These are phyloP conservation scores for Halictus quadricinctus DNA, from an alignment of 2,888 invertebrate genomes.

Conservation along the genomic window DNA sequence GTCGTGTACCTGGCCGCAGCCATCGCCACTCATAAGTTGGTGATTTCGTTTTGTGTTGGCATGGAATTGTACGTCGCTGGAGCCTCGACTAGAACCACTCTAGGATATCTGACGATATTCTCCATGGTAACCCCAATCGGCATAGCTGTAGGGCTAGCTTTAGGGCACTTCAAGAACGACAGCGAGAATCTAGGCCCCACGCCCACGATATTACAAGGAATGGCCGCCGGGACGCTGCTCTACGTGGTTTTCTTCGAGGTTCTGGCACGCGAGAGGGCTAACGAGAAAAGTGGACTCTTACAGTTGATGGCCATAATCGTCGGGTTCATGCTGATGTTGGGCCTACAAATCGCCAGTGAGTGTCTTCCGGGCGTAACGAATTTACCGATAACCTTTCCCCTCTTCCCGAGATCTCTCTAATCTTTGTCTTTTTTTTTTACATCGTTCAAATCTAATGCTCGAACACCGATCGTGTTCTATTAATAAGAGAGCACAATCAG, in stretches of 20 bases:
- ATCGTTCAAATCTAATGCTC: background rate
- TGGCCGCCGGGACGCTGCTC: constrained; percentile 90
- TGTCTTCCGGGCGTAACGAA: constrained; percentile 60
- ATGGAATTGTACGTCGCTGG: constrained; percentile 84
- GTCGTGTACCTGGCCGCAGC: constrained; percentile 85
- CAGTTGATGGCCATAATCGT: constrained; percentile 84
- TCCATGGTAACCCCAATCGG: constrained; percentile 88
- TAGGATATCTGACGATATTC: constrained; percentile 85
- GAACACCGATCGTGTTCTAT: background rate
- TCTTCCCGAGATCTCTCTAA: background rate
- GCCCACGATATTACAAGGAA: constrained; percentile 86
- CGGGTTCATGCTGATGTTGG: constrained; percentile 85
- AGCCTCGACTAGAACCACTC: constrained; percentile 84
- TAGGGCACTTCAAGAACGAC: constrained; percentile 81
- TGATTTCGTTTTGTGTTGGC: constrained; percentile 87
- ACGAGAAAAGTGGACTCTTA: constrained; percentile 84
- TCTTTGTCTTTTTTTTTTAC: background rate
- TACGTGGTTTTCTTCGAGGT: constrained; percentile 93
- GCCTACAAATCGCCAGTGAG: constrained; percentile 82
- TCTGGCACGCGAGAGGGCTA: constrained; percentile 87
- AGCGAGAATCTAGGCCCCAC: constrained; percentile 82
- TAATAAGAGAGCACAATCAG: background rate
- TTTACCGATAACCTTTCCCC: constrained; percentile 3
- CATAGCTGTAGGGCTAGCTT: constrained; percentile 85
- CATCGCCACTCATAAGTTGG: constrained; percentile 87